Evolutionary conservation across 2,888 invertebrate genomes (phyloP).

Genomic region (Azorinus chamasolen): DNA sequence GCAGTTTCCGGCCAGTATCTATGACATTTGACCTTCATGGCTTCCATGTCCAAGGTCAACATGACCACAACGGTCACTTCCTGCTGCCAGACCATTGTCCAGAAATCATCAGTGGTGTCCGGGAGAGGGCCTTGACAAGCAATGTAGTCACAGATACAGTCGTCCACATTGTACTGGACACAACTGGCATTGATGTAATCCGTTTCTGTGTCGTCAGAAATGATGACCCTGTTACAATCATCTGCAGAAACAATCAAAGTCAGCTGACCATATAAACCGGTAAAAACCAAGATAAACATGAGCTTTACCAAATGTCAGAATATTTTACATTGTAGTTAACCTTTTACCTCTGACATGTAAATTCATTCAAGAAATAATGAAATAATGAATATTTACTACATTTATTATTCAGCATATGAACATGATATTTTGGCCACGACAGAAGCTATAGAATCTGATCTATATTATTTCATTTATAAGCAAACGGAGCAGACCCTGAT

Average conservation of each 20-base stretch:
- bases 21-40: slow-evolving; percentile 97
- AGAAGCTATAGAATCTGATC: no score
- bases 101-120: slow-evolving; percentile 97
- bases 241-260: slow-evolving; percentile 66
- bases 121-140: slow-evolving; percentile 92
- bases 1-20: slow-evolving; percentile 94
- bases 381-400: no score
- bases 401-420: no score
- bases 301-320: no score
- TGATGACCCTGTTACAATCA: slow-evolving; percentile 81
- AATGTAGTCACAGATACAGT: slow-evolving; percentile 75
- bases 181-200: slow-evolving; percentile 85
- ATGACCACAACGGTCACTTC: slow-evolving; percentile 93
- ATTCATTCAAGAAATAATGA: no score
- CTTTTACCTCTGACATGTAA: no score
- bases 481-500: no score
- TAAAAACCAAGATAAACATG: no score
- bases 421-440: no score
- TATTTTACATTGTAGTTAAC: no score
- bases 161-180: slow-evolving; percentile 70
- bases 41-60: slow-evolving; percentile 96
- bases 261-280: no score
- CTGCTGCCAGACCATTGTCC: slow-evolving; percentile 99
- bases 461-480: no score
- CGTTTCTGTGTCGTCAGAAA: slow-evolving; percentile 66